A percentile compares a stretch with the other conserved stretches of the same genome.
phyloP scores from a whole-genome alignment of 2,797 vertebrate species.

The Fringilla coelebs region DNA sequence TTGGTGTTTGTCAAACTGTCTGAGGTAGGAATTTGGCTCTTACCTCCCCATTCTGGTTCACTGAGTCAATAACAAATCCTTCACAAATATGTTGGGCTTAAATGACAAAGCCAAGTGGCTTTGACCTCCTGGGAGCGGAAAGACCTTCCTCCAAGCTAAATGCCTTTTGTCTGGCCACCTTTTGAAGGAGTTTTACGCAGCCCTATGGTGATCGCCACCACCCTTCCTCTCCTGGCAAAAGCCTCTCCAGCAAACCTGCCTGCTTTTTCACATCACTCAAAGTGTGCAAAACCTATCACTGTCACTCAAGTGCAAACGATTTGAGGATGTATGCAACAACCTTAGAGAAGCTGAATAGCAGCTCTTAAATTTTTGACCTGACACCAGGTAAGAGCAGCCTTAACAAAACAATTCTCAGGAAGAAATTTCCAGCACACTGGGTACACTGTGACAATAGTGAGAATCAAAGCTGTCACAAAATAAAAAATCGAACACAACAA shows the following conservation, averaged over 20 bases:
- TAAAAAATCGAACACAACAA: not conserved
- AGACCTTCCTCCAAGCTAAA: not conserved
- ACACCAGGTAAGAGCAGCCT: not conserved
- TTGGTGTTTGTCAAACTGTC: not conserved
- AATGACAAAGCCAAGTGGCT: not conserved
- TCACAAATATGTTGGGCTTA: not conserved
- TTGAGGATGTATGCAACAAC: not conserved
- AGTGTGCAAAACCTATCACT: not conserved
- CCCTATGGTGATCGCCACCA: not conserved
- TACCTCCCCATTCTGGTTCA: not conserved
- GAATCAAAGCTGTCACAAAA: not conserved
- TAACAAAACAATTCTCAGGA: not conserved
- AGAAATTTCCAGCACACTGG: not conserved
- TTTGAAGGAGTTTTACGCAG: not conserved
- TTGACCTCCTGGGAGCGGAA: not conserved
- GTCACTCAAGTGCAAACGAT: not conserved
- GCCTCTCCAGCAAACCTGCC: not conserved
- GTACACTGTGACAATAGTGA: rapidly evolving
- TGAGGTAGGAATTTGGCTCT: not conserved
- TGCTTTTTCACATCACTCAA: not conserved
- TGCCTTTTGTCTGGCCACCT: not conserved
- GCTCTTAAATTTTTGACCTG: not conserved
- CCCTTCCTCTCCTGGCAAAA: not conserved
- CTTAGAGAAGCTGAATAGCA: not conserved
- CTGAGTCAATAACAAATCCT: not conserved